These are phyloP conservation scores for Lycia hirtaria DNA, from an alignment of 2,888 invertebrate genomes.

Conservation along the genomic window DNA sequence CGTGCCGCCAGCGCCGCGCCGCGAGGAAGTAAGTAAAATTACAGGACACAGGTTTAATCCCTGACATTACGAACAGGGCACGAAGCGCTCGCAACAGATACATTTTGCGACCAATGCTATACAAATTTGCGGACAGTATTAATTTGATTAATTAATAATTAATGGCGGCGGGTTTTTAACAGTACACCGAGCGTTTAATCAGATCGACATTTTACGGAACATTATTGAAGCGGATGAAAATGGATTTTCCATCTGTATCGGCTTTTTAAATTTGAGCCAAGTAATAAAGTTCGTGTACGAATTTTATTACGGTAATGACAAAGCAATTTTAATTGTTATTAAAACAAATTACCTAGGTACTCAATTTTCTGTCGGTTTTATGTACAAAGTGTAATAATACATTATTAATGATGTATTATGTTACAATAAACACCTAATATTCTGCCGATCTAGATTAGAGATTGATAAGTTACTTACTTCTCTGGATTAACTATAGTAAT, in stretches of 20 bases:
- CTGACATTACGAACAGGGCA: slow-evolving; percentile 31
- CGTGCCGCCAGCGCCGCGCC: not conserved
- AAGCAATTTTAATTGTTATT: not conserved
- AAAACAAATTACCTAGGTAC: not conserved
- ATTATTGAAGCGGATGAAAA: slow-evolving; percentile 13
- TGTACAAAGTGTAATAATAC: too few relatives aligned
- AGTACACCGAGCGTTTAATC: slow-evolving; percentile 17
- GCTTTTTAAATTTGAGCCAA: slow-evolving; percentile 6
- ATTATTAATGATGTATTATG: too few relatives aligned
- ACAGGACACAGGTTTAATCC: slow-evolving; percentile 32
- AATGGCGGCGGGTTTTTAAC: slow-evolving; percentile 26
- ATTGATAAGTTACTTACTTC: too few relatives aligned
- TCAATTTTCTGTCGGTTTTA: too few relatives aligned
- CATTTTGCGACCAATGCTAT: slow-evolving; percentile 31
- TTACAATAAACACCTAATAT: too few relatives aligned
- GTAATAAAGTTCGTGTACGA: slow-evolving; percentile 1
- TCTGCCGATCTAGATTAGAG: too few relatives aligned
- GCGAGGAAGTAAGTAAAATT: slow-evolving; percentile 18
- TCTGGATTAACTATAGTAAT: too few relatives aligned
- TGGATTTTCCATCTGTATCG: slow-evolving; percentile 17
- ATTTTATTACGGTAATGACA: not conserved
- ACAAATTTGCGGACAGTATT: slow-evolving; percentile 34
- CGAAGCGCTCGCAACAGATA: slow-evolving; percentile 32
- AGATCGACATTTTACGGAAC: slow-evolving; percentile 13
- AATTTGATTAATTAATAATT: slow-evolving; percentile 35